Conservation (phyloP, 2,797 vertebrate species). For the Melanitta fusca region DNA sequence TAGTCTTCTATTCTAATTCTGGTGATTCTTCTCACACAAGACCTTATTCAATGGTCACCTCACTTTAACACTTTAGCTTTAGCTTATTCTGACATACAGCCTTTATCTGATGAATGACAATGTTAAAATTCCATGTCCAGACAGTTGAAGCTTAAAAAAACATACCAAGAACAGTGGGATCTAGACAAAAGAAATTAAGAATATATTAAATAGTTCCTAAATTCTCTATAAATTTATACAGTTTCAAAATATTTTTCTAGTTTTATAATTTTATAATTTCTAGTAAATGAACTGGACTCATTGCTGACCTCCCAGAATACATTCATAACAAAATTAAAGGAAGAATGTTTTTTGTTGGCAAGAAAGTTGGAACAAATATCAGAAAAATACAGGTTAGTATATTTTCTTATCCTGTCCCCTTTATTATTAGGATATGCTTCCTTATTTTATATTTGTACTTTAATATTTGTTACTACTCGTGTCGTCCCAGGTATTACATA, state of each 20-base stretch:
- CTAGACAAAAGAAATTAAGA: neutral
- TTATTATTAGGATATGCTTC: neutral
- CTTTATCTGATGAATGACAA: neutral
- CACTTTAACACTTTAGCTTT: neutral
- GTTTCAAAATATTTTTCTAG: neutral
- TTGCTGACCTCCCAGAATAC: constrained; percentile 90
- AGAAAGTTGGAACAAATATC: constrained; percentile 85
- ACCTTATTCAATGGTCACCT: neutral
- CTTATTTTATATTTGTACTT: neutral
- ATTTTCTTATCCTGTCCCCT: neutral
- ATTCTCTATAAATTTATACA: neutral
- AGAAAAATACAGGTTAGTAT: constrained; percentile 85
- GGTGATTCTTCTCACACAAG: neutral
- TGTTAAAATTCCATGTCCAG: neutral
- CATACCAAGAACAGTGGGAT: neutral
- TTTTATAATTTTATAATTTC: constrained; percentile 61
- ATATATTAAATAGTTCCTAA: neutral
- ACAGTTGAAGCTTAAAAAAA: constrained; percentile 7
- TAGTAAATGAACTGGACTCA: constrained; percentile 87
- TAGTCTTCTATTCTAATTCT: neutral
- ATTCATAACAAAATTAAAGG: constrained; percentile 89
- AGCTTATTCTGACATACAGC: neutral
- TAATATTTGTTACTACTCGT: neutral
- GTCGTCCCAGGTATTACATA: neutral
- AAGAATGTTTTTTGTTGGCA: constrained; percentile 86